phyloP scores from a whole-genome alignment of 2,888 invertebrate species.

The Orchestes rusci region DNA sequence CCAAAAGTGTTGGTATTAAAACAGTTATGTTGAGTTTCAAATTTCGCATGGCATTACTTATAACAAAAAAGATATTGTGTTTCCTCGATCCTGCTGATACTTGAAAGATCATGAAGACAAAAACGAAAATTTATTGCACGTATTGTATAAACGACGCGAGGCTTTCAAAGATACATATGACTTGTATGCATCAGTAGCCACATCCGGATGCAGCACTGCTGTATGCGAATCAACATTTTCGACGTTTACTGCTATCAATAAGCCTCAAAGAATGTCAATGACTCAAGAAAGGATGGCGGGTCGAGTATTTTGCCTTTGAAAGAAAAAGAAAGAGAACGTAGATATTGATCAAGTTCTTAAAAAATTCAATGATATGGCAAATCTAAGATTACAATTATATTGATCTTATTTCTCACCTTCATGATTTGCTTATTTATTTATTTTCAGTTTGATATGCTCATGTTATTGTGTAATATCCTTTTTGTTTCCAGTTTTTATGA shows the following conservation, averaged over 20 bases:
- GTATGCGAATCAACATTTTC: background rate
- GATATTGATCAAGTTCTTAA: too few species aligned
- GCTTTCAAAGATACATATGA: slow-evolving; percentile 3
- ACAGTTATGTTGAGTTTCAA: slow-evolving; percentile 2
- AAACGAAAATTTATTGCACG: slow-evolving; percentile 1
- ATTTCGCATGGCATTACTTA: slow-evolving; percentile 5
- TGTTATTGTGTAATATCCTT: too few species aligned
- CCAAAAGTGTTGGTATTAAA: slow-evolving; percentile 8
- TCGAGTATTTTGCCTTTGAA: background rate
- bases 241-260: background rate
- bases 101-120: background rate
- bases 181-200: background rate
- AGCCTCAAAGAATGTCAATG: background rate
- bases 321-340: too few species aligned
- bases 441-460: too few species aligned
- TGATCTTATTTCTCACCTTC: too few species aligned
- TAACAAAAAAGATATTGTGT: slow-evolving; percentile 5
- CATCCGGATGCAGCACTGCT: background rate
- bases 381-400: too few species aligned
- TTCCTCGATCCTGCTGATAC: slow-evolving; percentile 6
- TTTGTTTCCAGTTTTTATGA: too few species aligned
- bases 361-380: too few species aligned
- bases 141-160: background rate
- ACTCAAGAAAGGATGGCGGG: background rate
- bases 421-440: too few species aligned